Evolutionary conservation across 2,888 invertebrate genomes (phyloP), one percentile per base, ranked within the genome.

Genomic region (Philopedon plagiatum): DNA sequence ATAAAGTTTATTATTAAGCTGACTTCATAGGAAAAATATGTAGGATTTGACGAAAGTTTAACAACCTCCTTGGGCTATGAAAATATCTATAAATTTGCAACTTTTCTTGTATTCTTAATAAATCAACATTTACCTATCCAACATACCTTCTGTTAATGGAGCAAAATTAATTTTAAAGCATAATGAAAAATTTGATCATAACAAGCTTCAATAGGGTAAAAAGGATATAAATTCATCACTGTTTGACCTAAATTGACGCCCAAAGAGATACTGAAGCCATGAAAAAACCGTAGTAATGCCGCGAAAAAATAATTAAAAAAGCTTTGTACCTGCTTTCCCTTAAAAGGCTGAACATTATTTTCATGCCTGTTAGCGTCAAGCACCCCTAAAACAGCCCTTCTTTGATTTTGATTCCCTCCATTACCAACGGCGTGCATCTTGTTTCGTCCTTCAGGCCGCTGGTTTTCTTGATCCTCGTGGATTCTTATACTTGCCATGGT

Each of bases 391-490:
- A 90, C 91, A 75, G 91, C 87, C 78, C 92, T 88, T 84, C 91
- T 91, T 78, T 86, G 86, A 66, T 76, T 78, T 26, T 75, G 75
- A 64, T 74, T 76, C 49, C 65, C 73, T 62, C 65, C 65, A 65
- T 69, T 60, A 21, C 23, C 60, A 73, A 77, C 76, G 70, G 87
- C 87, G 76, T 85, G 84, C 78, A 87, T 82, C 76, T 82, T 84
- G 23, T 19, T 49, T 77, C 80, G 80, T 66, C 80, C 79, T 73
- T 81, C 78, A 5, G 87, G 83, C 78, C 90, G 87, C 73, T 87
- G 86, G 86, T 94, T 94, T 86, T 94, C 94, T 84, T 92, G 91
- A 86, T 94, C 93, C 85, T 92, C 91, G 85, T 91, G 91, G 82
- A 93, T 91, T 86, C 91, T 89, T 85, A 93, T 91, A 79, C 90